Percentiles rank a stretch among this genome's conserved stretches.
phyloP scores from a whole-genome alignment of 2,113 vertebrate genomes.

The Bothrops jararaca region DNA sequence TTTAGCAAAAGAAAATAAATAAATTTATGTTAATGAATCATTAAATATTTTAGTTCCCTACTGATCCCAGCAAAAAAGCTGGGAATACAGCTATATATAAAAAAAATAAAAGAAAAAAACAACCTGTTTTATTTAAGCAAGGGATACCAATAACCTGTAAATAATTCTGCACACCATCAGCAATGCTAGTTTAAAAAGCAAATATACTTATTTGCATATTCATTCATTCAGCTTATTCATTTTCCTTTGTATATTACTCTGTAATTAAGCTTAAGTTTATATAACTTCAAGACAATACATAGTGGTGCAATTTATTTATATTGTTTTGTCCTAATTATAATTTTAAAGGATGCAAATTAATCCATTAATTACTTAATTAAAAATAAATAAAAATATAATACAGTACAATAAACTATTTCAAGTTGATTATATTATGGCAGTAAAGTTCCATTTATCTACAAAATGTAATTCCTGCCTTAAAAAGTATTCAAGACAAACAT shows the following conservation, averaged over 20 bases:
- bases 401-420: slow-evolving; percentile 13
- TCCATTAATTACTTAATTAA: neutral
- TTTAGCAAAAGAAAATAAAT: slow-evolving; percentile 6
- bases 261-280: neutral
- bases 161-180: neutral
- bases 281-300: neutral
- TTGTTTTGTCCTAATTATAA: neutral
- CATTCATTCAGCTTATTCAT: neutral
- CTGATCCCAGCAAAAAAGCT: neutral
- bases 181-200: slow-evolving; percentile 19
- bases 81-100: neutral
- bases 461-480: neutral
- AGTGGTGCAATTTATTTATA: slow-evolving; percentile 16
- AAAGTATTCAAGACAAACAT: neutral
- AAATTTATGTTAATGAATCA: slow-evolving; percentile 11
- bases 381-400: neutral
- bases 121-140: slow-evolving; percentile 25
- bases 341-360: neutral
- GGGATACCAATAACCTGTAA: neutral
- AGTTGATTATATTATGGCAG: neutral
- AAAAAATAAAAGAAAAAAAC: slow-evolving; percentile 13
- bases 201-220: slow-evolving; percentile 15
- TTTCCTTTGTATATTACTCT: neutral
- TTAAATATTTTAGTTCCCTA: neutral
- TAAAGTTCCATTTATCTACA: neutral